Percentiles rank a stretch among this genome's conserved stretches.
These are phyloP conservation scores for Drosophila setosimentum DNA, from an alignment of 2,888 invertebrate genomes.

Conservation along the genomic window DNA sequence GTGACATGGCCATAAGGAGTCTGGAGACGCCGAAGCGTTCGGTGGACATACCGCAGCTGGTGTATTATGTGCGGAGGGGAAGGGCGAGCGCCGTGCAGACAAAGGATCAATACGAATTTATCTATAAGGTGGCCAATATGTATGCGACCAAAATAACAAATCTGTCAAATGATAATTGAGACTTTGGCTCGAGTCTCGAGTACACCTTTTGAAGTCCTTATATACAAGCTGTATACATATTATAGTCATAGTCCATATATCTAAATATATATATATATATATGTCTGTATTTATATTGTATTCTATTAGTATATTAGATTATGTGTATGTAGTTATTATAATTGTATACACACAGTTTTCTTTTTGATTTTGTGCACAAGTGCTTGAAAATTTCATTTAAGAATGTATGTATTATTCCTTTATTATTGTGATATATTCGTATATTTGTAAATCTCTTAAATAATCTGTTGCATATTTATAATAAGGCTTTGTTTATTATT, in stretches of 20 bases:
- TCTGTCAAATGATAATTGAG: slow-evolving; percentile 87
- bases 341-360: slow-evolving; percentile 40
- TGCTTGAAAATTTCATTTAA: slow-evolving; percentile 73
- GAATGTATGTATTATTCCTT: slow-evolving; percentile 82
- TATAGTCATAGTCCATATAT: slow-evolving; percentile 52
- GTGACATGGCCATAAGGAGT: slow-evolving; percentile 94
- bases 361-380: slow-evolving; percentile 44
- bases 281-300: slow-evolving; percentile 31
- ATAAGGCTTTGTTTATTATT: slow-evolving; percentile 56
- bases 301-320: slow-evolving; percentile 38
- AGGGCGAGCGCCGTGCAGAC: slow-evolving; percentile 96
- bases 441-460: slow-evolving; percentile 71
- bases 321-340: slow-evolving; percentile 33
- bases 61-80: slow-evolving; percentile 93
- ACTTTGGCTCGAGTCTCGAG: slow-evolving; percentile 9
- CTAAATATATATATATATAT: slow-evolving; percentile 11
- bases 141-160: slow-evolving; percentile 94
- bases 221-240: slow-evolving; percentile 54
- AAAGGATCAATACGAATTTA: slow-evolving; percentile 95
- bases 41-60: slow-evolving; percentile 94
- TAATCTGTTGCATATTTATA: slow-evolving; percentile 81
- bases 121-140: slow-evolving; percentile 95
- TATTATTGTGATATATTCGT: slow-evolving; percentile 83
- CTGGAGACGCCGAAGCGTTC: slow-evolving; percentile 91
- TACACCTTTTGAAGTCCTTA: slow-evolving; percentile 53